Evolutionary conservation across 2,113 vertebrate genomes (phyloP), one percentile per base, ranked within the genome.

Genomic region (Rhinolophus ferrumequinum): DNA sequence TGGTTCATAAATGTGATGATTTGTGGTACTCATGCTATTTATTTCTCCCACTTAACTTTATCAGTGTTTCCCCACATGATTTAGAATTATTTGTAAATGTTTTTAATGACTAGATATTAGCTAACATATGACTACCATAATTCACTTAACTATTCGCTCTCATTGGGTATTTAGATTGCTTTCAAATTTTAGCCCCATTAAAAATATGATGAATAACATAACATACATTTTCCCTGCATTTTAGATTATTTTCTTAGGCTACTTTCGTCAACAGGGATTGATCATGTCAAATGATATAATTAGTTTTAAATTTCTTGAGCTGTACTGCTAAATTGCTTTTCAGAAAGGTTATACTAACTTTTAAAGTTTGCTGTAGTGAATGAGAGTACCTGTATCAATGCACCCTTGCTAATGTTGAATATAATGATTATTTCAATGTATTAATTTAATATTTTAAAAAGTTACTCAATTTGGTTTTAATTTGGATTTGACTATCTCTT

Each of bases 371-470:
- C 11, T 69, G 14, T 84, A 83, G 50, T 67, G 60, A 90, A 83
- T 79, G 72, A 86, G 66, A 88, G 54, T 89, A 4, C 84, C 58
- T 67, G 41, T 86, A 85, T 89, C 50, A 3, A 1, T 80, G 41
- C 41, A 89, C 0, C 21, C 44, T 96, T 92, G 14, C 30, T 47
- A n/a, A n/a, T 62, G 54, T 24, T 96, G 41, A 82, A 22, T 91
- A 93, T 82, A 95, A 97, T 82, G 75, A 64, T 76, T 90, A 58
- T 70, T 88, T 97, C 87, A 93, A 50, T 87, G 70, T 90, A 22
- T n/a, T 88, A 88, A 94, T 62, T 70, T 82, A 88, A 41, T 66
- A 66, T 41, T 90, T 72, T 50, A 28, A 79, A 82, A 88, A 56
- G 44, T 66, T 52, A 72, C 35, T 70, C 10, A 73, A 33, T 86